Conservation (phyloP, 2,888 invertebrate species). For the Notocelia uddmanniana region DNA sequence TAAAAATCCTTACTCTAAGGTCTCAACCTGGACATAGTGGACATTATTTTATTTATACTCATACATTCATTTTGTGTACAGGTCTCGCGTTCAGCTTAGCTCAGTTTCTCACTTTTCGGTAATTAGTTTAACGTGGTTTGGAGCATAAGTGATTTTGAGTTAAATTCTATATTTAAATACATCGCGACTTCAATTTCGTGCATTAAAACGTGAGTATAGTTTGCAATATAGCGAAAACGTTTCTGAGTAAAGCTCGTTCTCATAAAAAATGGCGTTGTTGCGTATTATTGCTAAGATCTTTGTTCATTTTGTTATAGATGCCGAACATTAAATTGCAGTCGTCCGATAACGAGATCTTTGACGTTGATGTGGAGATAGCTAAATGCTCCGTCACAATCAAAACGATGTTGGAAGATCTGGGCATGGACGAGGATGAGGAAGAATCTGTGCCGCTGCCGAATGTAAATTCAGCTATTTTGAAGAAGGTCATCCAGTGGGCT, state of each 20-base stretch:
- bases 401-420: conserved; percentile 98
- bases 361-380: conserved; percentile 98
- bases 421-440: conserved; percentile 96
- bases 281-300: conserved; percentile 26
- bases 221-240: conserved; percentile 8
- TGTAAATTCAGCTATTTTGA: conserved; percentile 98
- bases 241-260: background rate
- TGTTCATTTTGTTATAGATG: conserved; percentile 87
- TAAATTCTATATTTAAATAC: conserved; percentile 9
- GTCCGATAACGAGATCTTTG: conserved; percentile 97
- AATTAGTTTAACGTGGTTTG: background rate
- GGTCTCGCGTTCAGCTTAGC: too few relatives aligned
- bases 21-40: too few relatives aligned
- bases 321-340: conserved; percentile 97
- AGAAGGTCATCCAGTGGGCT: conserved; percentile 97
- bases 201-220: conserved; percentile 25
- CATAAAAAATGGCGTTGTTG: conserved; percentile 42
- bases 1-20: too few relatives aligned
- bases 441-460: conserved; percentile 98
- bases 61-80: too few relatives aligned
- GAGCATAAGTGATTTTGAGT: background rate
- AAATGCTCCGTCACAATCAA: conserved; percentile 99
- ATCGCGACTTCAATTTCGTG: background rate
- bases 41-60: too few relatives aligned
- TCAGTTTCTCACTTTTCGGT: too few relatives aligned